These are phyloP conservation scores for Imbricaverruca yamaguchii DNA, from an alignment of 2,888 invertebrate species.

Conservation along the genomic window DNA sequence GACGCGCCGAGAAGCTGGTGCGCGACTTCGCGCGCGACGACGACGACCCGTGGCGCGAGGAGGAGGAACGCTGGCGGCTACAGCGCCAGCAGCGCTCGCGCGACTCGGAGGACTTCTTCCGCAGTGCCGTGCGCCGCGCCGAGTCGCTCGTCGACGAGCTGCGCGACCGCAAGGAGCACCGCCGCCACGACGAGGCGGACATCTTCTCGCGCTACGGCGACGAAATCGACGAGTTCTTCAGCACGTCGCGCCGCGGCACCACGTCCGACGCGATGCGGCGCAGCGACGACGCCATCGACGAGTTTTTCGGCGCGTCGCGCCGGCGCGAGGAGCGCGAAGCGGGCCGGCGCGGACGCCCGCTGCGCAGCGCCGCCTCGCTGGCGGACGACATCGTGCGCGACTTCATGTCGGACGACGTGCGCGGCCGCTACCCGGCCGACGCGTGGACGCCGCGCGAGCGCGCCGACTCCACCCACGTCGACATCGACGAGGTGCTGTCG, in stretches of 20 bases:
- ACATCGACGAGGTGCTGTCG: conserved; percentile 9
- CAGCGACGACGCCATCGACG: no score
- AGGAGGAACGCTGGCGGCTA: background rate
- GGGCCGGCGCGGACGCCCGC: background rate
- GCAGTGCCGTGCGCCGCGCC: background rate
- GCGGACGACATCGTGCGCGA: conserved; percentile 12
- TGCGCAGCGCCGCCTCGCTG: background rate
- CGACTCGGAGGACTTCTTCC: conserved; percentile 3
- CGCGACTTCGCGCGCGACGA: conserved; percentile 12
- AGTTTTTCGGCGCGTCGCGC: no score
- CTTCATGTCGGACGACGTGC: background rate
- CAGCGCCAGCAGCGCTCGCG: background rate
- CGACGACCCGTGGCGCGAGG: conserved; percentile 14
- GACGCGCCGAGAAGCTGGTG: conserved; percentile 1
- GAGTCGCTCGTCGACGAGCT: background rate
- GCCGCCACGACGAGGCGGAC: background rate
- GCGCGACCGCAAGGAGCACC: background rate
- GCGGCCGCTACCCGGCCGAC: background rate
- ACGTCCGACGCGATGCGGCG: background rate
- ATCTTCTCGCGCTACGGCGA: background rate
- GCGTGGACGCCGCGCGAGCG: background rate
- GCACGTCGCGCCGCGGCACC: background rate
- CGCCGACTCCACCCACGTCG: background rate
- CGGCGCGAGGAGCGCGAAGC: no score
- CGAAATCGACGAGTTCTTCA: background rate